phyloP scores from a whole-genome alignment of 1,140 invertebrate species.

The Drusus annulatus region DNA sequence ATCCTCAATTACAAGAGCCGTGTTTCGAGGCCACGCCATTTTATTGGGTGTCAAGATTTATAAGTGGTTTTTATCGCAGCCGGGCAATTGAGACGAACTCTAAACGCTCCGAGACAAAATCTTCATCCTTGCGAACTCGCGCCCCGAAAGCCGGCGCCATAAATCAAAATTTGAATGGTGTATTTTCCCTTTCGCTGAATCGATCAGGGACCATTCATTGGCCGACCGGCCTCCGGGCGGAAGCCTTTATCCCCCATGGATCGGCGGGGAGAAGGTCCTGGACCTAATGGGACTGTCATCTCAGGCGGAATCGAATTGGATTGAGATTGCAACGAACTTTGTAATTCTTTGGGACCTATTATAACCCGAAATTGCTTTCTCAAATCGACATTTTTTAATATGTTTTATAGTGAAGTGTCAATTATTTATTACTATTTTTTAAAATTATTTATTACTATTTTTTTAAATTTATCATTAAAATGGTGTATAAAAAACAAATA shows the following conservation, averaged over 20 bases:
- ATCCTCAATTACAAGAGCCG: background rate
- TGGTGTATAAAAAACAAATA: too few relatives aligned
- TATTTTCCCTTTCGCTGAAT: slow-evolving; percentile 40
- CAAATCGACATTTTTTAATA: background rate
- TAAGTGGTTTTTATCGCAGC: background rate
- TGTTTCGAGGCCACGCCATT: background rate
- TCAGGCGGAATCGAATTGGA: slow-evolving; percentile 13
- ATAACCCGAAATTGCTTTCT: background rate
- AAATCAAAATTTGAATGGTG: slow-evolving; percentile 32
- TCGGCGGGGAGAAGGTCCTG: background rate
- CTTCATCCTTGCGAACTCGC: slow-evolving; percentile 25
- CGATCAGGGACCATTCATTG: slow-evolving; percentile 7
- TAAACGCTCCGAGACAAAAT: slow-evolving; percentile 11
- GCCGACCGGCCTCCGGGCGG: slow-evolving; percentile 12
- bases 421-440: too few relatives aligned
- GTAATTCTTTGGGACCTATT: background rate
- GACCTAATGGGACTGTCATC: slow-evolving; percentile 34
- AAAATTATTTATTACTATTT: too few relatives aligned
- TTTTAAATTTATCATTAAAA: too few relatives aligned
- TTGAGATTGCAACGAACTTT: slow-evolving; percentile 7
- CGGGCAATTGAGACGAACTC: background rate
- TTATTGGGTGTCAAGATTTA: slow-evolving; percentile 20
- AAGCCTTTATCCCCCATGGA: slow-evolving; percentile 6
- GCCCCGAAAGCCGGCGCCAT: slow-evolving; percentile 6
- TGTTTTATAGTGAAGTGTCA: background rate